A percentile compares a stretch with the other conserved stretches of the same genome.
These are phyloP conservation scores for Heteronetta atricapilla DNA, from an alignment of 2,113 vertebrate genomes.

Conservation along the genomic window DNA sequence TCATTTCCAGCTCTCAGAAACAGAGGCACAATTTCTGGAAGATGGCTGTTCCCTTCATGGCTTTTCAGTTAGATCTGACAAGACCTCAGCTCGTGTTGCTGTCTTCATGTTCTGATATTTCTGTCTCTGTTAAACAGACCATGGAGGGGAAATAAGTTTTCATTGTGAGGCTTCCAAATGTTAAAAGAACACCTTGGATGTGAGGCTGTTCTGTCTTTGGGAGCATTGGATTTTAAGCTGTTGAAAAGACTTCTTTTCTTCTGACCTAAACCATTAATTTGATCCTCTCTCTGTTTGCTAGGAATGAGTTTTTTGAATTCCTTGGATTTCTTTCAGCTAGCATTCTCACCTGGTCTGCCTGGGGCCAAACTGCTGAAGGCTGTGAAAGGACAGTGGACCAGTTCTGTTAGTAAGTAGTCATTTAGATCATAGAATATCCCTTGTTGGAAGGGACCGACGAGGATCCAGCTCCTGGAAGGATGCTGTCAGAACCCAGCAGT, in stretches of 20 bases:
- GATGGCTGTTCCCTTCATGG: background rate
- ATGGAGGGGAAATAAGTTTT: background rate
- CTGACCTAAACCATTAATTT: background rate
- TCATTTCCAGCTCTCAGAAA: background rate
- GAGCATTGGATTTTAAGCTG: background rate
- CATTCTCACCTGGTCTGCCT: accelerated
- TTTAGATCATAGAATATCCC: background rate
- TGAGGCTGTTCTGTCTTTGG: background rate
- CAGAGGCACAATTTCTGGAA: background rate
- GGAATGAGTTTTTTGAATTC: background rate
- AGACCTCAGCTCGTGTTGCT: background rate
- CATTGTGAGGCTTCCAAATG: background rate
- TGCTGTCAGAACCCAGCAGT: background rate
- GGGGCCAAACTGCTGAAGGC: background rate
- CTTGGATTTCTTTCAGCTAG: background rate
- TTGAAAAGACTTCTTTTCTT: background rate
- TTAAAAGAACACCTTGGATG: background rate
- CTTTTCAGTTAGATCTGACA: background rate
- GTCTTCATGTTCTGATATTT: background rate
- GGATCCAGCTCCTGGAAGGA: background rate
- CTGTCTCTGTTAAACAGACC: background rate
- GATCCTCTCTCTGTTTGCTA: background rate
- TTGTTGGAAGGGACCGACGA: too few relatives aligned
- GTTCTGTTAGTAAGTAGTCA: background rate
- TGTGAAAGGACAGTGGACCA: accelerated